A percentile compares a stretch with the other conserved stretches of the same genome.
Evolutionary conservation across 2,113 vertebrate genomes (phyloP).

Genomic region (Numenius arquata): DNA sequence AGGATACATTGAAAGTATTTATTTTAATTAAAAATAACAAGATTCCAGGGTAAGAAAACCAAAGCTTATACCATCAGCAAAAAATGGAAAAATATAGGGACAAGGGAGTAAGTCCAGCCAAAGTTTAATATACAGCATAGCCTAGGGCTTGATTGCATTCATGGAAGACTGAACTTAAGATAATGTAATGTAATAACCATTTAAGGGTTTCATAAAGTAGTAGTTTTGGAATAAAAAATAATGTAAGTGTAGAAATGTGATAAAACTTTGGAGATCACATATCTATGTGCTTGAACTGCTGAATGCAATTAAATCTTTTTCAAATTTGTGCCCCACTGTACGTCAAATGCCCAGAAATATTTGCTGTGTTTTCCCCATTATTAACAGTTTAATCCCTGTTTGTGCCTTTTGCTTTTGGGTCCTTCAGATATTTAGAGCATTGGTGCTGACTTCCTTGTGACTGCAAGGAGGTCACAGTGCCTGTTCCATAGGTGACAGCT

Average conservation of each 20-base stretch:
- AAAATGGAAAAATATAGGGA: not conserved
- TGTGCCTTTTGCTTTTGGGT: not conserved
- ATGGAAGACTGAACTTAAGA: not conserved
- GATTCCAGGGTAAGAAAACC: not conserved
- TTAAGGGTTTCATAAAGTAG: not conserved
- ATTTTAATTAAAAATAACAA: slow-evolving; percentile 25
- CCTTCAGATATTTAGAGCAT: not conserved
- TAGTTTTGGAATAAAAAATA: slow-evolving; percentile 4
- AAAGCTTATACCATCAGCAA: not conserved
- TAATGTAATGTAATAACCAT: not conserved
- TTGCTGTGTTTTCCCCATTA: not conserved
- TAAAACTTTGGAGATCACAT: not conserved
- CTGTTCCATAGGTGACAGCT: not conserved
- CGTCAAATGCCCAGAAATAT: not conserved
- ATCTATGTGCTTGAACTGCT: not conserved
- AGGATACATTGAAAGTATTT: not conserved
- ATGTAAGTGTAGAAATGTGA: not conserved
- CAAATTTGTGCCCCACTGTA: not conserved
- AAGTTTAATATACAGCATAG: not conserved
- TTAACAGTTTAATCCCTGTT: not conserved
- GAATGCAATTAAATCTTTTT: not conserved
- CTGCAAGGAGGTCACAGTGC: not conserved
- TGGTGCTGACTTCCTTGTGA: not conserved
- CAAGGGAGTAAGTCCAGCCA: not conserved
- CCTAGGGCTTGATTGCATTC: not conserved